Evolutionary conservation across 2,888 invertebrate species (phyloP), one percentile per base, ranked within the genome.

Genomic region (Caenorhabditis japonica): DNA sequence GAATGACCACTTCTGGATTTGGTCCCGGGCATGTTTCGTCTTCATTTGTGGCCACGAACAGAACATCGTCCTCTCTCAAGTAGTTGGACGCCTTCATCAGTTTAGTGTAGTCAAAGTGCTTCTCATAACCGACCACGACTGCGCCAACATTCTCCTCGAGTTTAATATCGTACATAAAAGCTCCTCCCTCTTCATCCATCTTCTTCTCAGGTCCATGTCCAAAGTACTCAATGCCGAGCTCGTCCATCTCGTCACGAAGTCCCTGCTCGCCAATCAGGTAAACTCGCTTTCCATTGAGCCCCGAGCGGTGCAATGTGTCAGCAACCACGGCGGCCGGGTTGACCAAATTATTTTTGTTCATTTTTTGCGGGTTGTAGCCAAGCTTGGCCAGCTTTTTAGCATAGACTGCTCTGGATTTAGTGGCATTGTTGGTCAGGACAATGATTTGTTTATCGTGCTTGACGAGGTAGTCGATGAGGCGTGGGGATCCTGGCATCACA

Each of bases 81-180:
- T 97, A 97, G 27, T 93, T 93, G 1, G 94, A 93, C 0, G 97
- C 97, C 89, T 94, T 94, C 87, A 94, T 90, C 87, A 97, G 91
- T 90, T 97, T 97, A 0, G 92, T 91, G 88, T 93, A 95, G 87
- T 93, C 94, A 85, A 97, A 92, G 88, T 95, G 92, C 75, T 93
- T 92, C 89, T 99, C 97, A 88, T 95, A 96, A 1, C 96, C 97
- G 38, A 97, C 94, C 23, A 97, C 91, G 0, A 99, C 97, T 39
- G 96, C 97, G 0, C 94, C 94, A 21, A 97, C 88, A 87, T 90
- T 71, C 52, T 82, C 80, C 46, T 84, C 83, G 38, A 86, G 73
- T n/a, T 83, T 79, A 58, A 86, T 78, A 61, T 85, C 84, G 76
- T 82, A 86, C 66, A 85, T 80, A 62, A 86, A 86, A 46, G 85